Percentiles rank a stretch among this genome's conserved stretches.
Conservation (phyloP, 1,140 invertebrate genomes). For the Brachionus manjavacas region DNA sequence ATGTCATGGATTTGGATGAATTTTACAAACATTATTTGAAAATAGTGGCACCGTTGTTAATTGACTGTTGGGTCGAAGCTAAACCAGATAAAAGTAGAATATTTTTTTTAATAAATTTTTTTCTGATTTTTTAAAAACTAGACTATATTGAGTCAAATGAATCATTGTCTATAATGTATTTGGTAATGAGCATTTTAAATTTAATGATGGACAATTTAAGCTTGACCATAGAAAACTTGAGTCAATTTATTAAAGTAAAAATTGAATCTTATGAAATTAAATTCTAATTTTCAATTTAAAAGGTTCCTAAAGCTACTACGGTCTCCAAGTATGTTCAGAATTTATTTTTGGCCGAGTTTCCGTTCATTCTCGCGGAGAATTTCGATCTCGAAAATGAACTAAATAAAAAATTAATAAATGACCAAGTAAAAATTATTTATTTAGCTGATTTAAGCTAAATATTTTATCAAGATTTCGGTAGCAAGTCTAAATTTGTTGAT, state of each 20-base stretch:
- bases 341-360: slow-evolving; percentile 23
- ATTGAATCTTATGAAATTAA: background rate
- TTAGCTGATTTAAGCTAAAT: background rate
- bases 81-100: slow-evolving; percentile 42
- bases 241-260: slow-evolving; percentile 22
- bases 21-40: slow-evolving; percentile 44
- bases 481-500: slow-evolving; percentile 12
- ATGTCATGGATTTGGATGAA: background rate
- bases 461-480: background rate
- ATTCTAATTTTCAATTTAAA: background rate
- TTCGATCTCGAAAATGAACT: slow-evolving; percentile 4
- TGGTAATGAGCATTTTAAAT: slow-evolving; percentile 2
- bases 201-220: slow-evolving; percentile 12
- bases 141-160: slow-evolving; percentile 21
- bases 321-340: background rate
- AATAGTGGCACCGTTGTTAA: slow-evolving; percentile 48
- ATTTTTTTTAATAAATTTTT: background rate
- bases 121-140: background rate
- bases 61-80: slow-evolving; percentile 52
- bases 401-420: slow-evolving; percentile 10
- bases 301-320: background rate
- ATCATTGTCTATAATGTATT: slow-evolving; percentile 14
- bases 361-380: background rate
- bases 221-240: background rate
- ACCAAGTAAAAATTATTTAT: background rate